Conservation (phyloP, 2,797 vertebrate genomes). For the Selene dorsalis region DNA sequence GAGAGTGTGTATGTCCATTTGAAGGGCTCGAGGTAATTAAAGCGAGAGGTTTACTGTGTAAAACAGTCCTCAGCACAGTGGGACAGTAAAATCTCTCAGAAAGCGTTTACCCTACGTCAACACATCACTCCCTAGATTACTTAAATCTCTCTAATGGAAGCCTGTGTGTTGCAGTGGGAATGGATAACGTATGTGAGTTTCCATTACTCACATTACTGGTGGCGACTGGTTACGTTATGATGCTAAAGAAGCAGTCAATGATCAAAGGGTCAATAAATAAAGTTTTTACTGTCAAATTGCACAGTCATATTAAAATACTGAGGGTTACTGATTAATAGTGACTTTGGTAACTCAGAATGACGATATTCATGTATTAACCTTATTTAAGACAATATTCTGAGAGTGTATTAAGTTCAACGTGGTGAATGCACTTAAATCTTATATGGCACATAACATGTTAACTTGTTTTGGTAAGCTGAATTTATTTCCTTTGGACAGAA, state of each 20-base stretch:
- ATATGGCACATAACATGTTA: neutral
- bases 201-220: neutral
- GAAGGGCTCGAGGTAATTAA: slow-evolving; percentile 65
- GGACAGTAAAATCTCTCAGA: slow-evolving; percentile 54
- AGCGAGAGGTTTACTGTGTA: slow-evolving; percentile 60
- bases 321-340: neutral
- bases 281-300: neutral
- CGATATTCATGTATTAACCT: neutral
- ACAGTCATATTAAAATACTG: no score
- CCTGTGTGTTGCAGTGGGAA: slow-evolving; percentile 10
- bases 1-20: slow-evolving; percentile 14
- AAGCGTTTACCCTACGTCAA: slow-evolving; percentile 24
- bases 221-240: neutral
- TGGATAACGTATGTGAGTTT: neutral
- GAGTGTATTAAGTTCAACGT: no score
- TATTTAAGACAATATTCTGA: no score
- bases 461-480: neutral
- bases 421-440: no score
- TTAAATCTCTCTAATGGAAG: slow-evolving; percentile 53
- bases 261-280: neutral
- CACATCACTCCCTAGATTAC: slow-evolving; percentile 53
- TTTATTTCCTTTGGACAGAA: neutral
- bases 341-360: neutral
- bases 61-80: slow-evolving; percentile 42
- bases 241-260: neutral